Evolutionary conservation across 2,888 invertebrate species (phyloP), one percentile per base, ranked within the genome.

Genomic region (Elegia similella): DNA sequence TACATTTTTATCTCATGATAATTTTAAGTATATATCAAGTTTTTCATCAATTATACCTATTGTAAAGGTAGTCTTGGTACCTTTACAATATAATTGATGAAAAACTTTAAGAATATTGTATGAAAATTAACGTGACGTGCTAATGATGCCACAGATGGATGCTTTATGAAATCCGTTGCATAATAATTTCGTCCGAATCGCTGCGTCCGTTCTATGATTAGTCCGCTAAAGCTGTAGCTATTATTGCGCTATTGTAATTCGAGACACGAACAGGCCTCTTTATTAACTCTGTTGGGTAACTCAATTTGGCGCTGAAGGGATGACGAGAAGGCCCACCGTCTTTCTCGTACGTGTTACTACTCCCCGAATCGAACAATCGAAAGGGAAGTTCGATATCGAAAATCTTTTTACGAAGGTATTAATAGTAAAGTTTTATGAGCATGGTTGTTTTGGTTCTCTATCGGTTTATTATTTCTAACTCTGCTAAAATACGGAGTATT

Each of bases 251-350:
- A 68, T 84, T 75, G 70, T 63, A 65, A 85, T 75, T 82, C 85
- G 57, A 70, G 65, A 70, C 85, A 86, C 85, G 85, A 73, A 65
- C 77, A 71, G 71, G 70, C 74, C 82, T 84, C 84, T 84, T 84
- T 85, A 86, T 86, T 85, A 86, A 84, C 84, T 84, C 79, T 76
- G 82, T 82, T 80, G 82, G 82, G 84, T 83, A 84, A 86, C 85
- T 85, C 85, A 84, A 84, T 85, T 85, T 84, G 75, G 78, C 78
- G 75, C 78, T 79, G 83, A 83, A 84, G 81, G 85, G 82, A 84
- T 84, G 84, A 84, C 82, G 81, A 85, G 82, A 75, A 74, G 76
- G 75, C 70, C 75, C 12, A 50, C 67, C 58, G 55, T 53, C 15
- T 30, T 54, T 30, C 59, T 57, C 68, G 79, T 78, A 84, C 84